Conservation (phyloP, 1,140 invertebrate genomes). For the Trichonephila inaurata region DNA sequence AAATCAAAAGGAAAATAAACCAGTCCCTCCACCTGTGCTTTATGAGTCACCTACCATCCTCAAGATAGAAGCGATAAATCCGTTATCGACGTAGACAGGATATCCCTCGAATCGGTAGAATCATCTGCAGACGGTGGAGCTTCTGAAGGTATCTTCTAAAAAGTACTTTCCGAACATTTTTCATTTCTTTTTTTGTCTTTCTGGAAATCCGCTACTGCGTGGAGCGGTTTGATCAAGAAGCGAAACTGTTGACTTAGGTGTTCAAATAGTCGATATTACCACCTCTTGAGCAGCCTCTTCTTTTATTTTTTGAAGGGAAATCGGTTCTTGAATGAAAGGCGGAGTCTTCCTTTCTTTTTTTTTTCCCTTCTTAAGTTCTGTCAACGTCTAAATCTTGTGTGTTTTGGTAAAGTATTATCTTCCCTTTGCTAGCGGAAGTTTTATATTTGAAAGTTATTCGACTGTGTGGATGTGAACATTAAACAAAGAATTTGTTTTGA, state of each 20-base stretch:
- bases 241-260: slow-evolving; percentile 31
- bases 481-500: neutral
- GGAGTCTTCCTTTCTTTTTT: neutral
- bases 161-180: too few relatives aligned
- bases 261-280: neutral
- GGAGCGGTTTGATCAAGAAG: neutral
- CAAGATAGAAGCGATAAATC: neutral
- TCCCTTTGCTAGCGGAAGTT: neutral
- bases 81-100: neutral
- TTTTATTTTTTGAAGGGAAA: slow-evolving; percentile 1
- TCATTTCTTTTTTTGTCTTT: neutral
- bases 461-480: neutral
- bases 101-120: neutral
- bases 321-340: neutral
- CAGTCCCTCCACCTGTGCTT: neutral
- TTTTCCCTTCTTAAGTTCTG: neutral
- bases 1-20: neutral
- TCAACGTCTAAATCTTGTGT: neutral
- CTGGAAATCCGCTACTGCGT: neutral
- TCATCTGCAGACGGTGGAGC: neutral
- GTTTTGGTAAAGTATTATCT: neutral
- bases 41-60: neutral
- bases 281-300: neutral
- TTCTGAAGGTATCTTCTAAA: too few relatives aligned
- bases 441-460: neutral